These are phyloP conservation scores for Leptatherina wallacei DNA, from an alignment of 2,797 vertebrate genomes.

Conservation along the genomic window DNA sequence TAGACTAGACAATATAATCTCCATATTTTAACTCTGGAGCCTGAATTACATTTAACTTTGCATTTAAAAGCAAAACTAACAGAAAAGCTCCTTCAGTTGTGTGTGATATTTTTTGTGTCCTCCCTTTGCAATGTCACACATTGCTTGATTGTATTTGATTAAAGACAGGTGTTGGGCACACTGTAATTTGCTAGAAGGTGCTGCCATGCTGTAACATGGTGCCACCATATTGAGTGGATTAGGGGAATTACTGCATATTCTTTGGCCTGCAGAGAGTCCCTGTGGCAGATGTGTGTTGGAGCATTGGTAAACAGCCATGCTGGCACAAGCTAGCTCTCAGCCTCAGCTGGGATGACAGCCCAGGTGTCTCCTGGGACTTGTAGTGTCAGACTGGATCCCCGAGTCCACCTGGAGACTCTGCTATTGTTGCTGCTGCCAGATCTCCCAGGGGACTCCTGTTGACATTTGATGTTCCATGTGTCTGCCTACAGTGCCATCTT, in stretches of 20 bases:
- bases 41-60: background rate
- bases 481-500: slow-evolving; percentile 49
- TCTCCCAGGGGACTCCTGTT: slow-evolving; percentile 46
- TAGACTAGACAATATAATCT: too few relatives aligned
- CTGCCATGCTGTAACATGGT: slow-evolving; percentile 65
- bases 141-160: slow-evolving; percentile 68
- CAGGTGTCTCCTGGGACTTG: slow-evolving; percentile 75
- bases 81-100: slow-evolving; percentile 9
- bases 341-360: slow-evolving; percentile 79
- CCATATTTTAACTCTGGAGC: background rate
- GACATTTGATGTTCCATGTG: slow-evolving; percentile 72
- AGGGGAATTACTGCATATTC: slow-evolving; percentile 79
- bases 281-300: slow-evolving; percentile 80
- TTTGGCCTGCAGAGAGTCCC: slow-evolving; percentile 70
- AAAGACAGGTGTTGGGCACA: slow-evolving; percentile 77
- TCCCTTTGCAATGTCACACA: slow-evolving; percentile 32
- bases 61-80: background rate
- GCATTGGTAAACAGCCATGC: slow-evolving; percentile 79
- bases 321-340: slow-evolving; percentile 70
- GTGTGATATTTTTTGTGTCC: slow-evolving; percentile 43
- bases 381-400: slow-evolving; percentile 74
- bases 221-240: slow-evolving; percentile 83
- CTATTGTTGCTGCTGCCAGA: slow-evolving; percentile 53
- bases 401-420: slow-evolving; percentile 75
- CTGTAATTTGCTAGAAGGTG: slow-evolving; percentile 68